phyloP scores from a whole-genome alignment of 2,113 vertebrate species.

The Indicator maculatus region DNA sequence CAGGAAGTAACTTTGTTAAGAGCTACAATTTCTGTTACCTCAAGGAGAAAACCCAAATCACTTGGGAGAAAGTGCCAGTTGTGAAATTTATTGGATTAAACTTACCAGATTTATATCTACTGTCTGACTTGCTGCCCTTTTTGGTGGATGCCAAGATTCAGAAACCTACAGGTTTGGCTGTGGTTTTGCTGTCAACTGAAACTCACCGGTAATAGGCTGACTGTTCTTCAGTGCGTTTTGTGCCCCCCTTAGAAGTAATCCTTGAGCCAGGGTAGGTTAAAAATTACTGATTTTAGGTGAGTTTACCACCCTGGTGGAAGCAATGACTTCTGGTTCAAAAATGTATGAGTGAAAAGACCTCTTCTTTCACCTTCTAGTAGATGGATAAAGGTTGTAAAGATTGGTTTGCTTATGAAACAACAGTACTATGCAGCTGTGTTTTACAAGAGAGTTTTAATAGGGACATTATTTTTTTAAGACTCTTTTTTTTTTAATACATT shows the following conservation, averaged over 20 bases:
- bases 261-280: background rate
- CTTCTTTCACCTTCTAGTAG: background rate
- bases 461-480: background rate
- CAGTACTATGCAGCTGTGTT: background rate
- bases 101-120: background rate
- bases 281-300: background rate
- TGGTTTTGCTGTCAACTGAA: background rate
- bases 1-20: background rate
- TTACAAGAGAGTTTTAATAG: constrained; percentile 5
- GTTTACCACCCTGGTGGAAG: background rate
- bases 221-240: background rate
- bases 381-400: background rate
- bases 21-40: background rate
- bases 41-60: background rate
- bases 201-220: background rate
- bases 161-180: background rate
- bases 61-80: background rate
- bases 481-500: background rate
- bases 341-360: background rate
- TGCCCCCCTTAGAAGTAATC: background rate
- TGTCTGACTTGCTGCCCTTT: background rate
- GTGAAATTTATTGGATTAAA: background rate
- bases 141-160: background rate
- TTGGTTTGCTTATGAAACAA: background rate
- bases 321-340: background rate